Evolutionary conservation across 2,113 vertebrate genomes (phyloP), one percentile per base, ranked within the genome.

Genomic region (Trematomus loennbergii): DNA sequence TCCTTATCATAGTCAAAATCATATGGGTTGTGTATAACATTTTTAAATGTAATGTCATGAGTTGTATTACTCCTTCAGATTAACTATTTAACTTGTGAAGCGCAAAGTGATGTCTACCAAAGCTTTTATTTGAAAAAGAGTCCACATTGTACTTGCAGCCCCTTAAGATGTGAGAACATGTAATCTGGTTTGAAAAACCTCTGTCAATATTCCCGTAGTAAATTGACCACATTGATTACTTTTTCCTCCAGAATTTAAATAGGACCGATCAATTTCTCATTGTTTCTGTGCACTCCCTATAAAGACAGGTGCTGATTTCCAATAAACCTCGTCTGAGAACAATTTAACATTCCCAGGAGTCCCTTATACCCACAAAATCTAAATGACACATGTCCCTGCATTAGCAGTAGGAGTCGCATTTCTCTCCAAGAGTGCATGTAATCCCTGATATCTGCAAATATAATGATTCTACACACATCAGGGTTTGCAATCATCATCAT

Each of bases 401-500:
- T 81, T 69, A 78, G 76, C 68, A 78, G 55, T 25, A 65, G 66
- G 80, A 77, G 75, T 90, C 15, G 0, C 65, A 36, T 87, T 79
- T 85, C 75, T 83, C 77, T 70, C 46, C 36, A 61, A 2, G 54
- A 71, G 43, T 43, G 33, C 18, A 17, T 60, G 36, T 74, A 85
- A 86, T 88, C 80, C 77, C 72, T 75, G 63, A 49, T 71, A 76
- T 87, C 83, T 89, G 70, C 78, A 81, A 33, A 78, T 29, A 29
- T 29, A 80, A 55, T 68, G 63, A 74, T 85, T 65, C 78, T 64
- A 63, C 61, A 55, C 81, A 83, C 72, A 85, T 45, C 66, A 66
- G 84, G 82, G 53, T 89, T 78, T 86, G 82, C 72, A 86, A 84
- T 89, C 79, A 85, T 53, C 33, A n/a, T 78, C 74, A 70, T 87